These are phyloP conservation scores for Pimephales promelas DNA, from an alignment of 2,113 vertebrate species.

Conservation along the genomic window DNA sequence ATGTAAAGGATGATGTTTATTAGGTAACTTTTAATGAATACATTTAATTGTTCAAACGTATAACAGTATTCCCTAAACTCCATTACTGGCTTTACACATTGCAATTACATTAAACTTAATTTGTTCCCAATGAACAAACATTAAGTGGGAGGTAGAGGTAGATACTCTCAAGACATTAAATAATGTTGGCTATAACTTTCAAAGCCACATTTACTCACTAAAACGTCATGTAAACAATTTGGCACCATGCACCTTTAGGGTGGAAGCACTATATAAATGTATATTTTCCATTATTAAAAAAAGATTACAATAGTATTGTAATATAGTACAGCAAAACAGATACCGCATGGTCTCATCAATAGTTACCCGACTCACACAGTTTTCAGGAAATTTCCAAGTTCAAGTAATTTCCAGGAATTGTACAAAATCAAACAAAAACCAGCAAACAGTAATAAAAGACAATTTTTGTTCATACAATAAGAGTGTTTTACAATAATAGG, in stretches of 20 bases:
- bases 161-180: conserved; percentile 10
- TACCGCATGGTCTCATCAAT: neutral
- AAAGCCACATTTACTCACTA: neutral
- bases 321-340: neutral
- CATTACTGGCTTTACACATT: neutral
- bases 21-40: conserved; percentile 9
- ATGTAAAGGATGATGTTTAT: conserved; percentile 26
- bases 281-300: neutral
- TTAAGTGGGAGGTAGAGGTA: neutral
- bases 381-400: conserved; percentile 25
- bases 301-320: neutral
- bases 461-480: neutral
- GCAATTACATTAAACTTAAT: neutral
- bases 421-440: conserved; percentile 2
- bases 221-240: neutral
- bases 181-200: neutral
- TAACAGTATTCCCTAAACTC: conserved; percentile 4
- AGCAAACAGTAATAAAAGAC: neutral
- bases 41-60: neutral
- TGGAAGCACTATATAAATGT: neutral
- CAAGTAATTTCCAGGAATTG: conserved; percentile 58
- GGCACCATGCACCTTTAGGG: neutral
- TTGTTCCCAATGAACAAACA: neutral
- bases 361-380: conserved; percentile 17
- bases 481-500: neutral